Evolutionary conservation across 2,113 vertebrate genomes (phyloP).

Genomic region (Hemibagrus wyckioides): DNA sequence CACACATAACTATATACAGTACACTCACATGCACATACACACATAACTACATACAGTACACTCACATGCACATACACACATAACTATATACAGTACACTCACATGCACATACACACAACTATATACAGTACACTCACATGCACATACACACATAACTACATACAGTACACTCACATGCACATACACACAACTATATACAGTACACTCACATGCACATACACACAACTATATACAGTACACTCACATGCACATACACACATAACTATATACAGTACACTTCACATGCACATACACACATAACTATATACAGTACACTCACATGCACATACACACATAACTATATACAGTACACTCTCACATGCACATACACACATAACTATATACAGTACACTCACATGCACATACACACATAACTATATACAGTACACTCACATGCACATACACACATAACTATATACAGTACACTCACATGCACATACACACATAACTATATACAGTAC

Average conservation of each 20-base stretch:
- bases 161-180: neutral
- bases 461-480: neutral
- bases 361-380: neutral
- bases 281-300: neutral
- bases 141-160: neutral
- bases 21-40: neutral
- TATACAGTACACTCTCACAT: too few relatives aligned
- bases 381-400: neutral
- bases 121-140: too few relatives aligned
- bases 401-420: neutral
- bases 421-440: neutral
- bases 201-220: neutral
- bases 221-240: too few relatives aligned
- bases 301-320: neutral
- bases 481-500: too few relatives aligned
- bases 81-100: too few relatives aligned
- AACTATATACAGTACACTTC: too few relatives aligned
- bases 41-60: too few relatives aligned
- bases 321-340: neutral
- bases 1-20: too few relatives aligned
- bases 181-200: too few relatives aligned
- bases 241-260: neutral
- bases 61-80: neutral
- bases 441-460: neutral
- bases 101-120: neutral